A percentile compares a stretch with the other conserved stretches of the same genome.
Conservation (phyloP, 2,113 vertebrate species). For the Kobus ellipsiprymnus region DNA sequence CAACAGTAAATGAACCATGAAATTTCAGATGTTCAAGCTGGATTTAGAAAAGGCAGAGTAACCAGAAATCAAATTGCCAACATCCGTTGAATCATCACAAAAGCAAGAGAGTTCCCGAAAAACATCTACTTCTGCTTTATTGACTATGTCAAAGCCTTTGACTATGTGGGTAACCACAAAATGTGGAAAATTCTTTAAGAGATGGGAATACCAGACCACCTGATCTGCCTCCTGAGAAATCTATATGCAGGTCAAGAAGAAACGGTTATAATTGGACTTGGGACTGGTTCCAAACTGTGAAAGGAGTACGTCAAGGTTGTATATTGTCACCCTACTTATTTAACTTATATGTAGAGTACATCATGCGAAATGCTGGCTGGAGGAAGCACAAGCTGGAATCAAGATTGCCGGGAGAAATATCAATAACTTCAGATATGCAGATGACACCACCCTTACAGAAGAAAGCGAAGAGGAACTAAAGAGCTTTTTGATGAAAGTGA, state of each 20-base stretch:
- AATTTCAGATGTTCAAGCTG: neutral
- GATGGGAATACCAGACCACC: neutral
- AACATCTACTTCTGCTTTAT: neutral
- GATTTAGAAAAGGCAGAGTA: neutral
- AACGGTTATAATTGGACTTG: neutral
- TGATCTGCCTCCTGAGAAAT: neutral
- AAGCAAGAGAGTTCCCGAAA: neutral
- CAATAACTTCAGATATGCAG: neutral
- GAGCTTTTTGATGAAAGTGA: neutral
- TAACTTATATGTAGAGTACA: neutral
- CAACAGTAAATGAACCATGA: neutral
- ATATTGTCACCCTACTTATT: neutral
- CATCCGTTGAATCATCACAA: neutral
- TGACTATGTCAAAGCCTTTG: neutral
- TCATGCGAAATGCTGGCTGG: fast-evolving
- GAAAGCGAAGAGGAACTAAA: neutral
- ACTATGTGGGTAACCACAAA: neutral
- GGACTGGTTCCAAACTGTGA: neutral
- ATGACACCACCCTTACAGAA: neutral
- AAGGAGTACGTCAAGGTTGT: neutral
- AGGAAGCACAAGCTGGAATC: neutral
- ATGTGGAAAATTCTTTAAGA: neutral
- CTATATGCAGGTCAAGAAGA: neutral
- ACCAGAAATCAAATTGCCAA: neutral
- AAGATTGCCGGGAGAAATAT: neutral